Percentiles rank a stretch among this genome's conserved stretches.
phyloP scores from a whole-genome alignment of 1,140 invertebrate species.

The Hyles euphorbiae region DNA sequence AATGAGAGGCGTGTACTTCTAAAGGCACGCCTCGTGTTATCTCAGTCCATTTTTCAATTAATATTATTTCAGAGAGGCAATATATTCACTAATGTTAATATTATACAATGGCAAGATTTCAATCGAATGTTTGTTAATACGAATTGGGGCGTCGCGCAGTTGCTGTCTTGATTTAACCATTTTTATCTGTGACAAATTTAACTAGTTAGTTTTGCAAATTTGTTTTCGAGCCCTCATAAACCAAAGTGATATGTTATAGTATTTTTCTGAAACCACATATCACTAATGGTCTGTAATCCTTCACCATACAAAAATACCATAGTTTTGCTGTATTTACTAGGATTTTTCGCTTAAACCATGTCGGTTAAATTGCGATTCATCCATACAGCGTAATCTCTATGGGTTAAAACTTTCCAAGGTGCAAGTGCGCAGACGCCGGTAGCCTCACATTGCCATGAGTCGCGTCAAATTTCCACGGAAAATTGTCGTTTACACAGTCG shows the following conservation, averaged over 20 bases:
- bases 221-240: too few species aligned
- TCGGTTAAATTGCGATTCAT: background rate
- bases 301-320: too few species aligned
- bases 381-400: background rate
- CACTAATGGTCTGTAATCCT: too few species aligned
- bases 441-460: conserved; percentile 11
- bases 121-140: conserved; percentile 8
- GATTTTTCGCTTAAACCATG: too few species aligned
- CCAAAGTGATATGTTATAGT: too few species aligned
- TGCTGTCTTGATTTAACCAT: too few species aligned
- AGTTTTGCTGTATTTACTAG: too few species aligned
- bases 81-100: conserved; percentile 11
- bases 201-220: too few species aligned
- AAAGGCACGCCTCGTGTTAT: too few species aligned
- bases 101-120: conserved; percentile 22
- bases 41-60: too few species aligned
- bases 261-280: too few species aligned
- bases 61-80: conserved; percentile 9
- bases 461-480: background rate
- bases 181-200: too few species aligned
- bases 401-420: background rate
- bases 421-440: conserved; percentile 6
- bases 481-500: conserved; percentile 5
- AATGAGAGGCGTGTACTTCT: background rate
- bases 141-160: background rate